A percentile compares a stretch with the other conserved stretches of the same genome.
phyloP scores from a whole-genome alignment of 2,113 vertebrate species.

The Xenopus borealis region DNA sequence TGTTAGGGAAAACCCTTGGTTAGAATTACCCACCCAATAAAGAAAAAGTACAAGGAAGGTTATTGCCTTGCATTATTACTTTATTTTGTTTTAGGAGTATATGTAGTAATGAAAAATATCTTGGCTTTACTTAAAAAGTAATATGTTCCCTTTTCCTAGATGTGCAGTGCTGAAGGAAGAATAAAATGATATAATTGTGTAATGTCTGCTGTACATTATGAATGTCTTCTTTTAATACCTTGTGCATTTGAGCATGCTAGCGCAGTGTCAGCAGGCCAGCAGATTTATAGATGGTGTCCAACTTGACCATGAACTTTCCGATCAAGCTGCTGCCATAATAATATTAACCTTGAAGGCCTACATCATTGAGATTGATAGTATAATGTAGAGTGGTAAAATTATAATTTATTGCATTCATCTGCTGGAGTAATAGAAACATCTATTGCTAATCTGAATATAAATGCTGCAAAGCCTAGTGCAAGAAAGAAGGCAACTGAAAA shows the following conservation, averaged over 20 bases:
- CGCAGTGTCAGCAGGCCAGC: background rate
- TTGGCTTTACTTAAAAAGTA: too few species aligned
- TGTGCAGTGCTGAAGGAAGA: too few species aligned
- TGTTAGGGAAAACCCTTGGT: too few species aligned
- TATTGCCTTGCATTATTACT: too few species aligned
- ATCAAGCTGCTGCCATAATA: background rate
- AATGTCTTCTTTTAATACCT: background rate
- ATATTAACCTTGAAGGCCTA: slow-evolving; percentile 28
- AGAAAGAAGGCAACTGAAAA: background rate
- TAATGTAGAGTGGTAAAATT: slow-evolving; percentile 4
- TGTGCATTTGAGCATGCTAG: background rate
- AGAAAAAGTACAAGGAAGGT: too few species aligned
- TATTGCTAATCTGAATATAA: too few species aligned
- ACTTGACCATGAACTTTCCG: slow-evolving; percentile 5
- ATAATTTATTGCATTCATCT: slow-evolving; percentile 21
- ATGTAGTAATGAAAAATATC: too few species aligned
- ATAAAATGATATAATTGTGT: background rate
- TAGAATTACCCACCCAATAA: too few species aligned
- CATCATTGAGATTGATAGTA: slow-evolving; percentile 21
- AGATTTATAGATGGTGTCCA: slow-evolving; percentile 7
- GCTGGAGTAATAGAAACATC: slow-evolving; percentile 3
- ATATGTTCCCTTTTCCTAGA: too few species aligned
- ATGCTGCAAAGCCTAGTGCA: background rate
- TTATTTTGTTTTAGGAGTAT: too few species aligned
- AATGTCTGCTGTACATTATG: background rate